Evolutionary conservation across 2,888 invertebrate species (phyloP).

Genomic region (Conomelus anceps): DNA sequence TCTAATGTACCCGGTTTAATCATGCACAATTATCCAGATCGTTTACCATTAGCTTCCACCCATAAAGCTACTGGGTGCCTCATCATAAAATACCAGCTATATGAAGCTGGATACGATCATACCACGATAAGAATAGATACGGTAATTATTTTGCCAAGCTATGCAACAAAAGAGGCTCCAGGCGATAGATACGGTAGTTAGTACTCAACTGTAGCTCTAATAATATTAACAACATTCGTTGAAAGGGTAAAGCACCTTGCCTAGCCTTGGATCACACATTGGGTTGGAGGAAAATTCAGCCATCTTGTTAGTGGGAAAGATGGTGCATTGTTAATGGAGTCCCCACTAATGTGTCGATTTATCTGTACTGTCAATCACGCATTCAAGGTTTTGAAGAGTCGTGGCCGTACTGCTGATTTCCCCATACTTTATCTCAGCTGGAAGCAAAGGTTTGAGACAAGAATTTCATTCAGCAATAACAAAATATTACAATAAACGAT

Average conservation of each 20-base stretch:
- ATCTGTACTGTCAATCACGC: neutral
- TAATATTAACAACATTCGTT: neutral
- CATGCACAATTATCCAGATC: neutral
- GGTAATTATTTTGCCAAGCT: neutral
- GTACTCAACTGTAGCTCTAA: neutral
- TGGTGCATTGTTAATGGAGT: neutral
- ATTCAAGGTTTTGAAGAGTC: neutral
- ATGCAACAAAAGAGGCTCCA: neutral
- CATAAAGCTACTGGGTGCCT: neutral
- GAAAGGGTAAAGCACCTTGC: neutral
- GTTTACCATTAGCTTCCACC: neutral
- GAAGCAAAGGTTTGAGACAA: too few relatives aligned
- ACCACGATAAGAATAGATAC: neutral
- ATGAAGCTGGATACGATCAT: neutral
- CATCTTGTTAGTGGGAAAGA: neutral
- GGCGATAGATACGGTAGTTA: neutral
- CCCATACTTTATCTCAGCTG: too few relatives aligned
- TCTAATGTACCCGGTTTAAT: neutral
- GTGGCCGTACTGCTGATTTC: neutral
- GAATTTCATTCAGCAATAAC: too few relatives aligned
- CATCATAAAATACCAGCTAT: neutral
- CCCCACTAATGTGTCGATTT: neutral
- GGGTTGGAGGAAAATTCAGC: too few relatives aligned
- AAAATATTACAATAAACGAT: too few relatives aligned
- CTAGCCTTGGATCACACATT: neutral